A percentile compares a stretch with the other conserved stretches of the same genome.
Evolutionary conservation across 1,140 invertebrate genomes (phyloP).

Genomic region (Contarinia nasturtii): DNA sequence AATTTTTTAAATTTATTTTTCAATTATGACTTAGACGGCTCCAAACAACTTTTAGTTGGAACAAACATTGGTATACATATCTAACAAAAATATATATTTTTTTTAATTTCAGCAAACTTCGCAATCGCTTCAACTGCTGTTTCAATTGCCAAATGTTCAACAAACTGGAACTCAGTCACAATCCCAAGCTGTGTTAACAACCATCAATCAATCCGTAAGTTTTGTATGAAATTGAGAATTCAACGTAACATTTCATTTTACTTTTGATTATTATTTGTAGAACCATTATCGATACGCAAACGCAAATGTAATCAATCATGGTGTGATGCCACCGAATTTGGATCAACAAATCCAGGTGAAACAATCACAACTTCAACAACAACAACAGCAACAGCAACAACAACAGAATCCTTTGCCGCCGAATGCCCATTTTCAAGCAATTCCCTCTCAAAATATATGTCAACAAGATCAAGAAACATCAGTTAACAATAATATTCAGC

Average conservation of each 20-base stretch:
- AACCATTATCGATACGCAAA: too few species aligned
- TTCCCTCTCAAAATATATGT: conserved; percentile 4
- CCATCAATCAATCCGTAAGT: neutral
- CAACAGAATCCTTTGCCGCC: conserved; percentile 13
- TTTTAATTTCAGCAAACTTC: conserved; percentile 12
- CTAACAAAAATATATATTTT: too few species aligned
- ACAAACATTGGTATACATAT: too few species aligned
- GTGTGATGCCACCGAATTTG: conserved; percentile 15
- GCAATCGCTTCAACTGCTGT: conserved; percentile 19
- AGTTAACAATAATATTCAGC: neutral
- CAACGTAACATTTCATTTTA: too few species aligned
- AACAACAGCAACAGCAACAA: conserved; percentile 11
- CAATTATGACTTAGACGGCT: too few species aligned
- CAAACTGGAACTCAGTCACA: conserved; percentile 2
- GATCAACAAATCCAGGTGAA: conserved; percentile 14
- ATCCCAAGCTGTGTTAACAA: conserved; percentile 7
- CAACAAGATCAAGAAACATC: conserved; percentile 11
- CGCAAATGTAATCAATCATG: too few species aligned
- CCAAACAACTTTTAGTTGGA: too few species aligned
- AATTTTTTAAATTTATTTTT: too few species aligned
- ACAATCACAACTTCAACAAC: conserved; percentile 6
- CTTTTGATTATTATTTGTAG: too few species aligned
- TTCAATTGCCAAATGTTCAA: conserved; percentile 15
- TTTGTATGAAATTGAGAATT: too few species aligned
- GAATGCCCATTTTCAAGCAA: conserved; percentile 21